These are phyloP conservation scores for Arrhamphus sclerolepis DNA, from an alignment of 2,797 vertebrate species.

Conservation along the genomic window DNA sequence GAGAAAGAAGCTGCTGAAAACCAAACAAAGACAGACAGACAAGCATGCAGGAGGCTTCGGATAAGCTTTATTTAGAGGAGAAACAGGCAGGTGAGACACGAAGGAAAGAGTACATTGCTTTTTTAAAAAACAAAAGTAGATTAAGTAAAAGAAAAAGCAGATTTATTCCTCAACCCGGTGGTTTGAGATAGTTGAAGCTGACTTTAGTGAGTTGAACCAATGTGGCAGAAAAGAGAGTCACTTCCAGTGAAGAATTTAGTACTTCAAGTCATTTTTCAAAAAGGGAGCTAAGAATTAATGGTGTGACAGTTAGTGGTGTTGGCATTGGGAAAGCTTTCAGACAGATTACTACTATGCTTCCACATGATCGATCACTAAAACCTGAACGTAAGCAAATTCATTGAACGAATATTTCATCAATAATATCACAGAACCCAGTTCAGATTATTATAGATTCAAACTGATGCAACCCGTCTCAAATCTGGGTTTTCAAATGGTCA, in stretches of 20 bases:
- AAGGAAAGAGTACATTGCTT: constrained; percentile 26
- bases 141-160: constrained; percentile 1
- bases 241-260: constrained; percentile 2
- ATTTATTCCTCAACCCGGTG: background rate
- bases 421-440: background rate
- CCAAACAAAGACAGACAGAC: constrained; percentile 40
- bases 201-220: constrained; percentile 26
- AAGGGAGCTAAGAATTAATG: constrained; percentile 14
- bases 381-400: background rate
- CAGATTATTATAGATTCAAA: too few relatives aligned
- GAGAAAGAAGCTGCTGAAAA: constrained; percentile 23
- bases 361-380: constrained; percentile 12
- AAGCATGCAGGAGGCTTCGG: constrained; percentile 68
- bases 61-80: constrained; percentile 64
- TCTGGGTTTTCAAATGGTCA: background rate
- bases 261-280: constrained; percentile 14
- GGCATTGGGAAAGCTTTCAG: constrained; percentile 44
- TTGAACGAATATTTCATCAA: background rate
- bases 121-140: background rate
- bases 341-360: constrained; percentile 18
- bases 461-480: background rate
- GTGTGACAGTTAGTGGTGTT: constrained; percentile 28
- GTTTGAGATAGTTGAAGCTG: constrained; percentile 3
- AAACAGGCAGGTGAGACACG: constrained; percentile 43
- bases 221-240: constrained; percentile 22